Evolutionary conservation across 2,888 invertebrate genomes (phyloP).

Genomic region (Caenorhabditis drosophilae): DNA sequence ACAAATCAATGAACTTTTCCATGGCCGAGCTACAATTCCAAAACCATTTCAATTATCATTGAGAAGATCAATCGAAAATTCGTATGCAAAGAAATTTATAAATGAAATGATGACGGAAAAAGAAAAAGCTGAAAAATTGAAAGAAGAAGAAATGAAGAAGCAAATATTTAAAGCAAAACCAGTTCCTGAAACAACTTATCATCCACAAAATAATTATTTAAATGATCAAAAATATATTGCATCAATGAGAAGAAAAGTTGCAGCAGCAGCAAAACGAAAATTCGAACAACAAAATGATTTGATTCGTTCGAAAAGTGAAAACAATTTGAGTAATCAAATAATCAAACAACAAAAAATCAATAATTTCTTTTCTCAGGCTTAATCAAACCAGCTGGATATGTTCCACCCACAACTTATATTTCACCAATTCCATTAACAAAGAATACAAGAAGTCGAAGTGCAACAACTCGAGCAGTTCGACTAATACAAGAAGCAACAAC

Average conservation of each 20-base stretch:
- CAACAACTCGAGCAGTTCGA: constrained; percentile 11
- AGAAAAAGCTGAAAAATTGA: constrained; percentile 8
- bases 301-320: constrained; percentile 32
- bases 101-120: constrained; percentile 21
- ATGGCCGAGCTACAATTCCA: constrained; percentile 17
- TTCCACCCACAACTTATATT: constrained; percentile 37
- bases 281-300: constrained; percentile 28
- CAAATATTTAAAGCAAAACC: constrained; percentile 41
- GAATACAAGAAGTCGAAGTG: constrained; percentile 22
- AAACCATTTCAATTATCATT: constrained; percentile 25
- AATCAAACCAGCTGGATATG: constrained; percentile 25
- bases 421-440: constrained; percentile 30
- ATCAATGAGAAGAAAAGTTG: constrained; percentile 33
- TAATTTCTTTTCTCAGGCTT: constrained; percentile 8
- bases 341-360: background rate
- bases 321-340: constrained; percentile 9
- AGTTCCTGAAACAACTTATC: constrained; percentile 41
- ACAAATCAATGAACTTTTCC: background rate
- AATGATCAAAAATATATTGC: constrained; percentile 36
- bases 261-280: constrained; percentile 16
- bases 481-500: constrained; percentile 32
- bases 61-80: constrained; percentile 24
- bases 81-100: constrained; percentile 36
- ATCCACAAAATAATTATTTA: constrained; percentile 34
- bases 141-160: constrained; percentile 4